Conservation (phyloP, 2,113 vertebrate species). For the Neoarius graeffei region DNA sequence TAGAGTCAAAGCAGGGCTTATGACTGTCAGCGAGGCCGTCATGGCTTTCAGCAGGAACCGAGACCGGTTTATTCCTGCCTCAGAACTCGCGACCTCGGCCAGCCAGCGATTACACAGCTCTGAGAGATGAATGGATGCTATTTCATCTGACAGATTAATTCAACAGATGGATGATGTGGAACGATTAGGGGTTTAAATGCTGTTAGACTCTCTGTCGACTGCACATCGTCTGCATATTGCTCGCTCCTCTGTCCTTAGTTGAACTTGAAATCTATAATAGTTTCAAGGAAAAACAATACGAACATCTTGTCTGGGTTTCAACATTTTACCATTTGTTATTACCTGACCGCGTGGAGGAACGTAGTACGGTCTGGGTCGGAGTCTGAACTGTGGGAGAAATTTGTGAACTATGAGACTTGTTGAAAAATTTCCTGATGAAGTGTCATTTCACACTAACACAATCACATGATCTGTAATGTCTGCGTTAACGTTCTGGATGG, state of each 20-base stretch:
- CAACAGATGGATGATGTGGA: conserved; percentile 34
- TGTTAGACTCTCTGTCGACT: conserved; percentile 6
- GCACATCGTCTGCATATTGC: neutral
- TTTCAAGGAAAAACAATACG: neutral
- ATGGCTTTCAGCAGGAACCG: conserved; percentile 38
- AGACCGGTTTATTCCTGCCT: conserved; percentile 32
- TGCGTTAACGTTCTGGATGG: neutral
- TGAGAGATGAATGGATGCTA: conserved; percentile 23
- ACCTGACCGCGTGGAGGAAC: neutral
- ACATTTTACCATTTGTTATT: neutral
- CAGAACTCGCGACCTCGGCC: conserved; percentile 2
- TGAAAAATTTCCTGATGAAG: neutral
- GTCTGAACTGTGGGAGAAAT: too few relatives aligned
- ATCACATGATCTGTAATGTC: neutral
- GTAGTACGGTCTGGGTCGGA: too few relatives aligned
- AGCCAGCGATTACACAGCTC: conserved; percentile 20
- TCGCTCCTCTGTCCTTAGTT: neutral
- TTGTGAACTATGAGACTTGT: neutral
- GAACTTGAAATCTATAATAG: neutral
- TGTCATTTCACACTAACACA: neutral
- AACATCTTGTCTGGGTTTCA: neutral
- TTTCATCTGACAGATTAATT: conserved; percentile 40
- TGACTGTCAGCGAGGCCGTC: conserved; percentile 44
- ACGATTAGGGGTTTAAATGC: conserved; percentile 23
- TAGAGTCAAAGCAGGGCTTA: conserved; percentile 53